phyloP scores from a whole-genome alignment of 2,113 vertebrate genomes.

The Neotragus pygmaeus region DNA sequence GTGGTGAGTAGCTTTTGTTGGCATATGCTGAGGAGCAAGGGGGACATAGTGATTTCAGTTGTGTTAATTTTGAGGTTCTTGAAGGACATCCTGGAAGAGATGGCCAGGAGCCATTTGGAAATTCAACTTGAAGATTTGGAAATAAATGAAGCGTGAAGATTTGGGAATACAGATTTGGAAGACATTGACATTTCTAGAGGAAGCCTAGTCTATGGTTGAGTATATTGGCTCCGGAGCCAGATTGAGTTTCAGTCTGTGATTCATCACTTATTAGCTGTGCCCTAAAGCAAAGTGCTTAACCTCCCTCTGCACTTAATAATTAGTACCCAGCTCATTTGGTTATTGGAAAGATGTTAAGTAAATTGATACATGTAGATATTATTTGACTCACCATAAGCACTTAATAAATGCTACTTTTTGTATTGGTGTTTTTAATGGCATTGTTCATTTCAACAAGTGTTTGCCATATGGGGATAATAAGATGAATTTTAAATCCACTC shows the following conservation, averaged over 20 bases:
- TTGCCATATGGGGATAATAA: background rate
- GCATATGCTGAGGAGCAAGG: background rate
- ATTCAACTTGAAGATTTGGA: background rate
- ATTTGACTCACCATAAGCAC: background rate
- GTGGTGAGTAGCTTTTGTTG: background rate
- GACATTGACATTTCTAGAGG: background rate
- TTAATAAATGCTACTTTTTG: background rate
- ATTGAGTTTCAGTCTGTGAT: background rate
- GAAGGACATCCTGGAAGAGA: background rate
- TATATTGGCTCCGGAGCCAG: background rate
- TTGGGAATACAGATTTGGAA: background rate
- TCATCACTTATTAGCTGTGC: background rate
- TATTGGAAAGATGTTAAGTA: constrained; percentile 17
- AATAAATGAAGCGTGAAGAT: background rate
- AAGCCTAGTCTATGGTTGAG: background rate
- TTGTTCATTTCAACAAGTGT: background rate
- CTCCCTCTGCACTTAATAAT: background rate
- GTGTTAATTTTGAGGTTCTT: background rate
- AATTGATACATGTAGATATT: background rate
- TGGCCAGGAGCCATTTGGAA: background rate
- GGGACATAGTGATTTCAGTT: background rate
- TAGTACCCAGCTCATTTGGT: background rate
- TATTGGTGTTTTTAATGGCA: background rate
- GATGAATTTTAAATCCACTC: background rate
- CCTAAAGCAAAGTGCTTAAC: background rate